A percentile compares a stretch with the other conserved stretches of the same genome.
These are phyloP conservation scores for Porphyrio hochstetteri DNA, from an alignment of 2,113 vertebrate species.

Conservation along the genomic window DNA sequence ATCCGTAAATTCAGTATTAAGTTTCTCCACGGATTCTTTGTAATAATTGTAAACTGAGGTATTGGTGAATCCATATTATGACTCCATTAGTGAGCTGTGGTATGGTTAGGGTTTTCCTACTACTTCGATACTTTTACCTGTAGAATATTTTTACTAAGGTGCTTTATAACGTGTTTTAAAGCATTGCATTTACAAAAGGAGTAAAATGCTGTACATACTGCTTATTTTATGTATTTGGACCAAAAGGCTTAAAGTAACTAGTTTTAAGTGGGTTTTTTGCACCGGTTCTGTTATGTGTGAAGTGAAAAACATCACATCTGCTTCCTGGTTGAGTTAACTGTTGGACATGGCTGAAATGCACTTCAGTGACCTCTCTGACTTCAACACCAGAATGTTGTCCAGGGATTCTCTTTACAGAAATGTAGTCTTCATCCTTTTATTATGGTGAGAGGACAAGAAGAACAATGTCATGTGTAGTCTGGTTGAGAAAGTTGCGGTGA, in stretches of 20 bases:
- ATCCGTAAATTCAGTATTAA: slow-evolving; percentile 49
- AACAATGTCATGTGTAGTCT: slow-evolving; percentile 47
- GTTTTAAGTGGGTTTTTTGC: slow-evolving; percentile 72
- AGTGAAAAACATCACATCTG: slow-evolving; percentile 72
- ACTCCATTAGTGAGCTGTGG: slow-evolving; percentile 79
- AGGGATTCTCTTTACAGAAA: slow-evolving; percentile 48
- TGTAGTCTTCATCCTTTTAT: slow-evolving; percentile 59
- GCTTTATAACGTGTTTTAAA: slow-evolving; percentile 89
- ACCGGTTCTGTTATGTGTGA: slow-evolving; percentile 70
- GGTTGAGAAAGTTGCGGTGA: slow-evolving; percentile 53
- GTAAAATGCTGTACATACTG: slow-evolving; percentile 84
- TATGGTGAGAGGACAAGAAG: slow-evolving; percentile 34
- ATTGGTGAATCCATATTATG: slow-evolving; percentile 74
- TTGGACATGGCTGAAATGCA: slow-evolving; percentile 58
- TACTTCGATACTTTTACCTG: slow-evolving; percentile 82
- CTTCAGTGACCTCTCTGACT: slow-evolving; percentile 62
- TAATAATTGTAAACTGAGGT: slow-evolving; percentile 70
- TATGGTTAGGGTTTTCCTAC: slow-evolving; percentile 80
- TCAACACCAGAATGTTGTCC: slow-evolving; percentile 52
- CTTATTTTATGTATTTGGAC: slow-evolving; percentile 86
- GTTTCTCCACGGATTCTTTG: slow-evolving; percentile 71
- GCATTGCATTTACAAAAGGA: slow-evolving; percentile 81
- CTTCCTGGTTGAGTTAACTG: slow-evolving; percentile 63
- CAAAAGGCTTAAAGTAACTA: slow-evolving; percentile 79
- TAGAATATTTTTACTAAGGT: slow-evolving; percentile 87